These are phyloP conservation scores for Lepus townsendii DNA, from an alignment of 2,797 vertebrate species.

Conservation along the genomic window DNA sequence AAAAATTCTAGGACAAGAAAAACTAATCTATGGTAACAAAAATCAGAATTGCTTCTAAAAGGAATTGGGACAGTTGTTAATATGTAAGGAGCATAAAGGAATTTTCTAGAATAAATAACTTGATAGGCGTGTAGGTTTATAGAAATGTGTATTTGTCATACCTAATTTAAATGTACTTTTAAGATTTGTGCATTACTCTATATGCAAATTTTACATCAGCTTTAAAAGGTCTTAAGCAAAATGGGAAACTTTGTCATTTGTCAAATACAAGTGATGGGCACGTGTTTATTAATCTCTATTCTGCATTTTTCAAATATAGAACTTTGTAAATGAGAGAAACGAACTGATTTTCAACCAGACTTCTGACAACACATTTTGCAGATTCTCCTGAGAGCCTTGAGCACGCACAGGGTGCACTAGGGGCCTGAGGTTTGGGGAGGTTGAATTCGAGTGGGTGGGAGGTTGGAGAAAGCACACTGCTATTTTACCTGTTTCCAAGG, in stretches of 20 bases:
- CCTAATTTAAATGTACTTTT: neutral
- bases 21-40: neutral
- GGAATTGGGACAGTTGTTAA: neutral
- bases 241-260: neutral
- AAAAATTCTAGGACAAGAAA: neutral
- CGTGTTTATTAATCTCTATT: neutral
- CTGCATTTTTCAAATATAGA: neutral
- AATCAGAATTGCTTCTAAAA: neutral
- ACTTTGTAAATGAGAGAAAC: constrained; percentile 6
- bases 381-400: neutral
- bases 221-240: neutral
- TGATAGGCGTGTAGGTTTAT: neutral
- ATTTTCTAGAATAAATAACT: neutral
- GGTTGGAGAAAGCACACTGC: neutral
- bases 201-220: constrained; percentile 24
- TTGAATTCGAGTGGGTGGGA: neutral
- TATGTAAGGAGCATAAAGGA: neutral
- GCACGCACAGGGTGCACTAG: neutral
- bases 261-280: constrained; percentile 8
- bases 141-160: neutral
- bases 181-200: neutral
- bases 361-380: neutral
- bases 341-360: neutral
- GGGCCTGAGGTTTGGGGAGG: neutral
- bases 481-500: neutral